Conservation (phyloP, 1,140 invertebrate species). For the Trichomalopsis sarcophagae region DNA sequence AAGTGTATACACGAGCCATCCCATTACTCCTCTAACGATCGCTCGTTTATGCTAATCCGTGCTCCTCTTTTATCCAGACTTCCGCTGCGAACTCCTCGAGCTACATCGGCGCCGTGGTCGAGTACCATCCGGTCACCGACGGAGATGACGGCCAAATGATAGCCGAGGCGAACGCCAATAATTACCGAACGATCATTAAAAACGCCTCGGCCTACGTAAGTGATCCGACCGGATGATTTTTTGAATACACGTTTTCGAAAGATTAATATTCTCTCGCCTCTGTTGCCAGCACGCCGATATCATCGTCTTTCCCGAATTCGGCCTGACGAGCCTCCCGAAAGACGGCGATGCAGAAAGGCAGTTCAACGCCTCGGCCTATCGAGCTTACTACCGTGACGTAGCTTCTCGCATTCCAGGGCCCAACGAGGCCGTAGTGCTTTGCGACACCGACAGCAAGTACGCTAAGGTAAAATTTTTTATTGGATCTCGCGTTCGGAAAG, state of each 20-base stretch:
- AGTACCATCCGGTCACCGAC: slow-evolving; percentile 57
- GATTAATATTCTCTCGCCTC: neutral
- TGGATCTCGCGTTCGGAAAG: neutral
- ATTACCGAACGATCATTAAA: slow-evolving; percentile 57
- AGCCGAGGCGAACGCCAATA: slow-evolving; percentile 56
- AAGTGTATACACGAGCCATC: neutral
- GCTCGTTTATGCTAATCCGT: neutral
- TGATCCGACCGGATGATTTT: neutral
- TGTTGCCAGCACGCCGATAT: slow-evolving; percentile 81
- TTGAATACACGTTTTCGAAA: neutral
- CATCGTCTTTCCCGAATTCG: slow-evolving; percentile 89
- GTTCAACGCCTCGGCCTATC: slow-evolving; percentile 68
- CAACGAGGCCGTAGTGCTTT: slow-evolving; percentile 54
- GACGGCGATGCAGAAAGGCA: slow-evolving; percentile 59
- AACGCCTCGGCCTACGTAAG: slow-evolving; percentile 55
- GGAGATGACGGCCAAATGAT: slow-evolving; percentile 52
- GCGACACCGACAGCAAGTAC: slow-evolving; percentile 44
- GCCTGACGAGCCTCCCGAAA: slow-evolving; percentile 70
- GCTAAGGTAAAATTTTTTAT: neutral
- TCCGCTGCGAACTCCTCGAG: slow-evolving; percentile 12
- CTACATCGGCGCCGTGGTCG: slow-evolving; percentile 58
- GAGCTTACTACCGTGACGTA: slow-evolving; percentile 35
- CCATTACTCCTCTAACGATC: neutral
- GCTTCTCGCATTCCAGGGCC: slow-evolving; percentile 59
- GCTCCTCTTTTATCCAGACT: neutral